A percentile compares a stretch with the other conserved stretches of the same genome.
phyloP scores from a whole-genome alignment of 2,888 invertebrate species.

The Polia nebulosa region DNA sequence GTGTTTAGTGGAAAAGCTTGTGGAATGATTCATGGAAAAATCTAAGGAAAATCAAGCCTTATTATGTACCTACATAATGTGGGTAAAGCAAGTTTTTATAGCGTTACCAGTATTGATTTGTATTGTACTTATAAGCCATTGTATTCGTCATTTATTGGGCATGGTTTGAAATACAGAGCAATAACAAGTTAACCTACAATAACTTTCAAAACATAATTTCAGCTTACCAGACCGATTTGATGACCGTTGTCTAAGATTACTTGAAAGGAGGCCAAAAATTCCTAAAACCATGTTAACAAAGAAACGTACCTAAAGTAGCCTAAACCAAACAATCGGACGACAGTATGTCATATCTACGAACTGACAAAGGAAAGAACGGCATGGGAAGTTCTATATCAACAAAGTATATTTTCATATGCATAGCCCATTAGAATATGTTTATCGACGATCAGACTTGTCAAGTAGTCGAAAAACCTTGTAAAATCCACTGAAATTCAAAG shows the following conservation, averaged over 20 bases:
- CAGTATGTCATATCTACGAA: background rate
- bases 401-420: background rate
- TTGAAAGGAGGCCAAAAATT: no score
- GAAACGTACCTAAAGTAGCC: no score
- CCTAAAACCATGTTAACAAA: no score
- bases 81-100: no score
- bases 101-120: no score
- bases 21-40: conserved; percentile 37
- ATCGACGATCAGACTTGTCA: conserved; percentile 42
- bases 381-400: background rate
- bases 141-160: no score
- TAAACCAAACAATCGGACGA: background rate
- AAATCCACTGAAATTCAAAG: conserved; percentile 56
- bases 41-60: conserved; percentile 14
- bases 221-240: no score
- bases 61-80: background rate
- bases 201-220: no score
- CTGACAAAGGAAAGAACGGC: background rate
- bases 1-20: conserved; percentile 35
- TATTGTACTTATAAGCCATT: no score
- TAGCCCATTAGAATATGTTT: conserved; percentile 45
- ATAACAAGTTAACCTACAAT: no score
- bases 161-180: no score
- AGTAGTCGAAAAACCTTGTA: conserved; percentile 31
- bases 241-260: no score